Base-by-base conservation (phyloP, 2,888 invertebrate genomes). In the Drosophila cracens region DNA sequence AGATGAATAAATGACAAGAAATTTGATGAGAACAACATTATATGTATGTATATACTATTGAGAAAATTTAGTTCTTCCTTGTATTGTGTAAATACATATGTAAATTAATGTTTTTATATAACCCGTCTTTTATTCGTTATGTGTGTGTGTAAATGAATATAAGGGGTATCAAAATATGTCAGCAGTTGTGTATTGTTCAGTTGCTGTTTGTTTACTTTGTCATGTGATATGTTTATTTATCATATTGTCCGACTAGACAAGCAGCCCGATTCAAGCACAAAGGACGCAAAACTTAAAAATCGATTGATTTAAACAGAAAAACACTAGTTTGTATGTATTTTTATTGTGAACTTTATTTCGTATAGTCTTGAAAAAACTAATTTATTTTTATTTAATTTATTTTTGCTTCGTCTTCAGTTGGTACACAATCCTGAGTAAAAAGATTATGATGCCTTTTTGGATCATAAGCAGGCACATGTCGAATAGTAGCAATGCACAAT, bases 331-430 rank as follows among this genome's bases (percentile, higher is more conserved):
- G 33, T 11, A 36, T 79, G 46, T 56, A 36, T 66, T 43, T 48
- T 52, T 31, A 48, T 31, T 46, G 33, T 38, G 69, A 52, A 59
- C 38, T 49, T 54, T 48, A 31, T 46, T 43, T 54, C 51, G 27
- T 31, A 36, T 29, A 21, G 21, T 11, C 38, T 16, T 33, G 6
- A n/a, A 4, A 65, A 69, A 62, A 59, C 36, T 48, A 56, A 61
- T 68, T 70, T 70, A 63, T 65, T 79, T 79, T 70, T 61, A 79
- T 70, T 75, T 67, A 61, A 79, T 66, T 71, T 70, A 59, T 59
- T 61, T 74, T 64, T 65, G 36, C 51, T n/a, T 49, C 6, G n/a
- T n/a, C 25, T 53, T 29, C 31, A 66, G 66, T 46, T 46, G 34
- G 18, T 29, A 31, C 46, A 52, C 31, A 60, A 61, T 73, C 65